These are phyloP conservation scores for Riparia riparia DNA, from an alignment of 2,113 vertebrate genomes.

Conservation along the genomic window DNA sequence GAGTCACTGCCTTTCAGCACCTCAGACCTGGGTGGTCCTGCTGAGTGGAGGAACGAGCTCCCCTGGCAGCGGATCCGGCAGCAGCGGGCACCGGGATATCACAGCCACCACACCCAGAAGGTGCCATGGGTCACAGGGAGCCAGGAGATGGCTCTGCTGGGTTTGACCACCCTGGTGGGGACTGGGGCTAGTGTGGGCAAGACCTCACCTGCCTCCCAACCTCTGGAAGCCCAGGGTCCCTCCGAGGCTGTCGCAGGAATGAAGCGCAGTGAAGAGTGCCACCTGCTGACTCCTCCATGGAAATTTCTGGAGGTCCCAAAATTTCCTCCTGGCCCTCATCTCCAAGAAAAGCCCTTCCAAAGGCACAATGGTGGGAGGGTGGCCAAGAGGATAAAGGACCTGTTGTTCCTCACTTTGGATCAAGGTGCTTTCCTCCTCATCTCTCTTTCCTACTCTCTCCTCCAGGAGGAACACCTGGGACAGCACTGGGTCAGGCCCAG, in stretches of 20 bases:
- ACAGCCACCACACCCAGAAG: neutral
- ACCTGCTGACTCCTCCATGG: slow-evolving; percentile 58
- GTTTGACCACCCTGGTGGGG: no score
- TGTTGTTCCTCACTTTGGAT: neutral
- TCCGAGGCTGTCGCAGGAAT: neutral
- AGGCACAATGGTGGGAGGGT: neutral
- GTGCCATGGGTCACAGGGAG: neutral
- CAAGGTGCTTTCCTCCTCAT: neutral
- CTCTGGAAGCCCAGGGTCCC: neutral
- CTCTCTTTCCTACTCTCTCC: neutral
- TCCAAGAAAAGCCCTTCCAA: neutral
- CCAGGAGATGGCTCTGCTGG: neutral
- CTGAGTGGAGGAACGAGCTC: neutral
- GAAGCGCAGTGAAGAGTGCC: slow-evolving; percentile 65
- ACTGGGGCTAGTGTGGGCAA: neutral
- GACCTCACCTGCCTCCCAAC: neutral
- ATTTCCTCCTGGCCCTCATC: neutral
- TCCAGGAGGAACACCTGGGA: neutral
- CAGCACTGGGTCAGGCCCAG: neutral
- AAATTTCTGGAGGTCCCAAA: slow-evolving; percentile 25
- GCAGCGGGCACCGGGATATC: fast-evolving
- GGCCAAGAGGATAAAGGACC: neutral
- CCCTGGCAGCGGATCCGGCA: neutral
- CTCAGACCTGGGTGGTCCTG: neutral
- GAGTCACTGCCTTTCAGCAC: neutral